A percentile compares a stretch with the other conserved stretches of the same genome.
phyloP scores from a whole-genome alignment of 1,140 invertebrate species.

The Drosophila nannoptera region DNA sequence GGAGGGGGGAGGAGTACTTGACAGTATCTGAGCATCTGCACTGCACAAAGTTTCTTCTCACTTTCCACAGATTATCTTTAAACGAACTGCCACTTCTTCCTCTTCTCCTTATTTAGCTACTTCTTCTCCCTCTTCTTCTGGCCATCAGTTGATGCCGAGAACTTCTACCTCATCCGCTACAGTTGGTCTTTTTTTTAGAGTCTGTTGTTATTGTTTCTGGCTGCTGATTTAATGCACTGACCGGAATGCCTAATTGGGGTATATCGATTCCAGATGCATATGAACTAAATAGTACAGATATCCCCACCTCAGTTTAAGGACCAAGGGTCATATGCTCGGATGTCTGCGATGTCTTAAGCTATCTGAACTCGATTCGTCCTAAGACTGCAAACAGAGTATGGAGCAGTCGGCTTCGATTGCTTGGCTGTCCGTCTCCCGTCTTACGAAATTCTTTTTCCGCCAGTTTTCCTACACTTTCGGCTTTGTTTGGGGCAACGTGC shows the following conservation, averaged over 20 bases:
- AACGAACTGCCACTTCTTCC: conserved; percentile 3
- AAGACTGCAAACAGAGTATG: conserved; percentile 5
- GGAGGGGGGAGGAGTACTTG: not conserved
- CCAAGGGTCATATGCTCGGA: too few relatives aligned
- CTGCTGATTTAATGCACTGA: not conserved
- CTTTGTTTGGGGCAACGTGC: conserved; percentile 1
- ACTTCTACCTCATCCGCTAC: not conserved
- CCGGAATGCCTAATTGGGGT: not conserved
- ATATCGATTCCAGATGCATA: not conserved
- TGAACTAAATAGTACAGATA: too few relatives aligned
- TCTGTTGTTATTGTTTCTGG: conserved; percentile 2
- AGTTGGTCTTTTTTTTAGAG: conserved; percentile 2
- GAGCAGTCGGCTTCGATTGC: not conserved
- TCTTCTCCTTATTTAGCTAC: not conserved
- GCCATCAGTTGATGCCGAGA: too few relatives aligned
- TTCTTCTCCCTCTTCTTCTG: conserved; percentile 3
- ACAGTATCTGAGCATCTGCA: conserved; percentile 7
- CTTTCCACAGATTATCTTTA: conserved; percentile 43
- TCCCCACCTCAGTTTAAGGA: too few relatives aligned
- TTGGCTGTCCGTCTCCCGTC: not conserved
- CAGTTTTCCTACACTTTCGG: not conserved
- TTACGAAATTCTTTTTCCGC: not conserved
- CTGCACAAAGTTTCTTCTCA: conserved; percentile 33
- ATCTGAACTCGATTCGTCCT: too few relatives aligned
- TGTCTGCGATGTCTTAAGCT: too few relatives aligned